Evolutionary conservation across 2,888 invertebrate species (phyloP), one percentile per base, ranked within the genome.

Genomic region (Salticus scenicus): DNA sequence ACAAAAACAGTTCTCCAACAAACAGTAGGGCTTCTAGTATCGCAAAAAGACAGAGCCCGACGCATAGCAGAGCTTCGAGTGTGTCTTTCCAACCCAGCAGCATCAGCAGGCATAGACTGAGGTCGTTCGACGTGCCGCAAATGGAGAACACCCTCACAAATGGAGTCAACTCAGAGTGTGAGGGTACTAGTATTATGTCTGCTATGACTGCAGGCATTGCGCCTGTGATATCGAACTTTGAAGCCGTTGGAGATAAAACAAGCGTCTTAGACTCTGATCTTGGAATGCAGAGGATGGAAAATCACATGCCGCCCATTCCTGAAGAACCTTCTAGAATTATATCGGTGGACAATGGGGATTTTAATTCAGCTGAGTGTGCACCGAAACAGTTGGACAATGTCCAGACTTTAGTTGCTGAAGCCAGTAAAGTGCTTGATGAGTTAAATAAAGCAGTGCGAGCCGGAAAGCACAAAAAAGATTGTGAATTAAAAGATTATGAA

Each of bases 371-470:
- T 1, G 41, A 7, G 10, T 37, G 57, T 28, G 24, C 0, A 2
- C 20, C n/a, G 10, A 1, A 69, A 37, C 51, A 73, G 14, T 41
- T 69, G 63, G 84, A 78, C 24, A 74, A 85, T n/a, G 86, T 86
- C 31, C 80, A 76, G 20, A 70, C 71, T 27, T 24, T 86, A 5
- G 80, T 86, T 17, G 80, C 71, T 0, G 86, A 86, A 71, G 86
- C 86, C 4, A 86, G 76, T 33, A 86, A 86, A 63, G 86, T 86
- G 0, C 31, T 86, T n/a, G 86, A 86, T 24, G 80, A 86, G n/a
- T 57, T 86, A 10, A 86, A 80, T 20, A 33, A 71, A 8, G 76
- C 72, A 0, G 72, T 86, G 17, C 14, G 28, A 31, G 10, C 75
- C 0, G 77, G 81, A 31, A 57, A 74, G 1, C 87, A 82, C n/a